A percentile compares a stretch with the other conserved stretches of the same genome.
Conservation (phyloP, 1,140 invertebrate species). For the Pseudomyrmex concolor region DNA sequence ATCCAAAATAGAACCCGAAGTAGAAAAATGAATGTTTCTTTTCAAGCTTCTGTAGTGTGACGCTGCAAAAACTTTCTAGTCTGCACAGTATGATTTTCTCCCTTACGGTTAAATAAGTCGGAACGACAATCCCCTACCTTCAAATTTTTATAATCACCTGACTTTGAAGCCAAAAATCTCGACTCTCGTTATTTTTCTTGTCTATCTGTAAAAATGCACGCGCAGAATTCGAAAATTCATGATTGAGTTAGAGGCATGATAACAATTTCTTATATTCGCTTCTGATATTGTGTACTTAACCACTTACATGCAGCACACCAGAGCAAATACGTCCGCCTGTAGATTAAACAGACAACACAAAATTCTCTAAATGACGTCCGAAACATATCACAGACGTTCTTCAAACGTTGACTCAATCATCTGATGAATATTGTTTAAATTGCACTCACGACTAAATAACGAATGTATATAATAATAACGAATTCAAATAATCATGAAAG, state of each 20-base stretch:
- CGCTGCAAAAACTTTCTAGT: background rate
- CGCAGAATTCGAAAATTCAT: background rate
- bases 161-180: no score
- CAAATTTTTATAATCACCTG: background rate
- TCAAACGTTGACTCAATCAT: background rate
- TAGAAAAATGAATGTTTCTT: conserved; percentile 6
- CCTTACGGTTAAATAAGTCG: no score
- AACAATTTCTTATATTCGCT: no score
- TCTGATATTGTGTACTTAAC: no score
- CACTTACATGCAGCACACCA: no score
- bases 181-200: background rate
- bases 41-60: background rate
- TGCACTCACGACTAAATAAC: no score
- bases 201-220: conserved; percentile 6
- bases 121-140: no score
- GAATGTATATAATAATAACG: no score
- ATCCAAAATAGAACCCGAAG: conserved; percentile 1
- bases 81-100: background rate
- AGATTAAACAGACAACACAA: background rate
- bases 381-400: background rate
- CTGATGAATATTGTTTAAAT: background rate
- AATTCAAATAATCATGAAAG: no score
- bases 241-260: no score
- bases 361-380: background rate
- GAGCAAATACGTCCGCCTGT: background rate